Conservation (phyloP, 35 echinoderm and acorn worm genomes). For the Acanthaster planci region DNA sequence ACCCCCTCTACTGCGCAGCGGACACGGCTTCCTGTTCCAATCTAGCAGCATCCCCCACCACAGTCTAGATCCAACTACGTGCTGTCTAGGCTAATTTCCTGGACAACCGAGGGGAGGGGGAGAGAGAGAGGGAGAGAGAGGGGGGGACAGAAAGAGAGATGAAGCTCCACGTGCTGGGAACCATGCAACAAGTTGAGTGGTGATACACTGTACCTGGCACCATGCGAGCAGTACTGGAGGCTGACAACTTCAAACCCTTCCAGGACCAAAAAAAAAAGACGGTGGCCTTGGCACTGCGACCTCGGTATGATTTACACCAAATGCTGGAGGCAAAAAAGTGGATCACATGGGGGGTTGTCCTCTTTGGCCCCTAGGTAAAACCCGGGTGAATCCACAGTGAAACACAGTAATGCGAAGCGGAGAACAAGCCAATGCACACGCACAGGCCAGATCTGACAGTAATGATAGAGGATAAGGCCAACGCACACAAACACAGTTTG, state of each 20-base stretch:
- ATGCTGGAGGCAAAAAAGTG: not conserved
- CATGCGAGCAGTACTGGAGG: not conserved
- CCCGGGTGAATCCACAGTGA: not conserved
- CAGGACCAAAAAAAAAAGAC: not conserved
- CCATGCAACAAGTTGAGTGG: not conserved
- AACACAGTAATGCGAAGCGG: too few species aligned
- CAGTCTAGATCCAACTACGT: conserved; percentile 7
- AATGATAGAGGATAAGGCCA: too few species aligned
- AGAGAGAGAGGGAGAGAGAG: not conserved
- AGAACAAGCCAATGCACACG: too few species aligned
- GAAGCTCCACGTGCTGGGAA: not conserved
- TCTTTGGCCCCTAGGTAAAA: not conserved
- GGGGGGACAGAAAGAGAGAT: not conserved
- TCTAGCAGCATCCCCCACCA: conserved; percentile 5
- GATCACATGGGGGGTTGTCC: not conserved
- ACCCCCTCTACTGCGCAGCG: conserved; percentile 5
- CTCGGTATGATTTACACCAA: not conserved
- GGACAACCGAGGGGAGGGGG: not conserved
- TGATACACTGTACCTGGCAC: conserved; percentile 21
- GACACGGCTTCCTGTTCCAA: conserved; percentile 12
- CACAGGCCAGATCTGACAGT: too few species aligned
- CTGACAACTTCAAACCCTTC: too few species aligned
- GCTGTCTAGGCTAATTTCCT: conserved; percentile 27
- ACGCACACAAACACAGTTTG: too few species aligned
- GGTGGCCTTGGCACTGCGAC: conserved; percentile 21